These are phyloP conservation scores for Magallana gigas DNA, from an alignment of 1,140 invertebrate species.

Conservation along the genomic window DNA sequence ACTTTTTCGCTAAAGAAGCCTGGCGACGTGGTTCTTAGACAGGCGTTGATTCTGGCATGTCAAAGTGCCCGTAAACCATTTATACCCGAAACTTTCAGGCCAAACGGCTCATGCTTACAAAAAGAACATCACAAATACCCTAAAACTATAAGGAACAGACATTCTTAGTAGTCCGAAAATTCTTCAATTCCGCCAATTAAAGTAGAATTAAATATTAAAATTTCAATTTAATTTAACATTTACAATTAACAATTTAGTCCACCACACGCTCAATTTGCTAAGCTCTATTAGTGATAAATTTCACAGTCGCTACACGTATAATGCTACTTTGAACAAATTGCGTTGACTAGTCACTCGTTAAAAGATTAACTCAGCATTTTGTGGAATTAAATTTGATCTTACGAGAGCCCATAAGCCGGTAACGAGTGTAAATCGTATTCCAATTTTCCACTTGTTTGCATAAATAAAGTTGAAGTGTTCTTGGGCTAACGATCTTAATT, in stretches of 20 bases:
- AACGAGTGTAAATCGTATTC: constrained; percentile 46
- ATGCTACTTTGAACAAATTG: constrained; percentile 21
- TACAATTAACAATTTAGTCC: constrained; percentile 36
- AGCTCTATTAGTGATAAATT: constrained; percentile 9
- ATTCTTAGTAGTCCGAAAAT: not conserved
- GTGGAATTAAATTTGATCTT: constrained; percentile 44
- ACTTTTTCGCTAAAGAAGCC: not conserved
- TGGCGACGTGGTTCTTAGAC: not conserved
- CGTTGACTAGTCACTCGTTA: constrained; percentile 43
- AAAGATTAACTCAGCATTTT: constrained; percentile 42
- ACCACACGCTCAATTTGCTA: constrained; percentile 19
- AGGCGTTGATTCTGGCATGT: constrained; percentile 8
- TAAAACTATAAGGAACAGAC: not conserved
- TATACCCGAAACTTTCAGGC: not conserved
- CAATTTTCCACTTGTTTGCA: constrained; percentile 47
- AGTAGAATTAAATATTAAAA: constrained; percentile 29
- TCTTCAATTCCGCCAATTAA: constrained; percentile 15
- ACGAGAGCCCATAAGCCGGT: constrained; percentile 36
- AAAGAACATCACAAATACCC: constrained; percentile 1
- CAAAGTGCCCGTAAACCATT: constrained; percentile 17
- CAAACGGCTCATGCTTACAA: not conserved
- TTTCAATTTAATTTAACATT: constrained; percentile 37
- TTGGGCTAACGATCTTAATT: constrained; percentile 11
- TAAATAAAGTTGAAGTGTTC: constrained; percentile 40
- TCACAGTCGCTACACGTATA: constrained; percentile 14